Base-by-base conservation (phyloP, 2,888 invertebrate genomes). In the Lycia hirtaria region DNA sequence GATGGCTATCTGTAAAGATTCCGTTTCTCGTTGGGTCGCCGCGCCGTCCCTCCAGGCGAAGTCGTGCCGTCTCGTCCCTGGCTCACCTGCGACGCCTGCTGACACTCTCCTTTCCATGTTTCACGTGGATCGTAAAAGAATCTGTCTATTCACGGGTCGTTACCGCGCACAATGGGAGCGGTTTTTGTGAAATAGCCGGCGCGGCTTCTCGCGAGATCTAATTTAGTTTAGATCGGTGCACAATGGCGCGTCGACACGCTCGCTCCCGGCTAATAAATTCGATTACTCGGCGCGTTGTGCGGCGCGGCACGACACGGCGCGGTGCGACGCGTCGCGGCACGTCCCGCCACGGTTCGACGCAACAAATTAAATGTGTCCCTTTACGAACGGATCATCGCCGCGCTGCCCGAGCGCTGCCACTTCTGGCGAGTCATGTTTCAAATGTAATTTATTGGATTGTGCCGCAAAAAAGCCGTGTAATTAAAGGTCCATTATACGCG, bases 401-500 rank as follows among this genome's bases (percentile, higher is more conserved):
- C 59, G 70, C 14, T 24, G 40, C 14, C 64, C 56, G 56, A n/a
- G 37, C 69, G 62, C 50, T 60, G 57, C 52, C 35, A 63, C 58
- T 70, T 65, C 33, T 62, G 62, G 53, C 70, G 68, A 76, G 75
- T 78, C 78, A 79, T 73, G 73, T 73, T 71, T 57, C 68, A 62
- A 68, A 72, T 79, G 73, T 71, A 71, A 76, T 80, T 78, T 77
- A 77, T 74, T 67, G 67, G 71, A 73, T 75, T 73, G 70, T 72
- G 61, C 47, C 59, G 72, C 64, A 80, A 76, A 77, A 76, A 73
- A 60, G 48, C 28, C 63, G 69, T 75, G 75, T 73, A 73, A 76
- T 77, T 73, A 72, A 54, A 55, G n/a, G 48, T 49, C 62, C 47
- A 68, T 71, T 75, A 67, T 69, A 43, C 52, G 37, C 45, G 64